These are phyloP conservation scores for Clivina fossor DNA, from an alignment of 2,888 invertebrate species.

Conservation along the genomic window DNA sequence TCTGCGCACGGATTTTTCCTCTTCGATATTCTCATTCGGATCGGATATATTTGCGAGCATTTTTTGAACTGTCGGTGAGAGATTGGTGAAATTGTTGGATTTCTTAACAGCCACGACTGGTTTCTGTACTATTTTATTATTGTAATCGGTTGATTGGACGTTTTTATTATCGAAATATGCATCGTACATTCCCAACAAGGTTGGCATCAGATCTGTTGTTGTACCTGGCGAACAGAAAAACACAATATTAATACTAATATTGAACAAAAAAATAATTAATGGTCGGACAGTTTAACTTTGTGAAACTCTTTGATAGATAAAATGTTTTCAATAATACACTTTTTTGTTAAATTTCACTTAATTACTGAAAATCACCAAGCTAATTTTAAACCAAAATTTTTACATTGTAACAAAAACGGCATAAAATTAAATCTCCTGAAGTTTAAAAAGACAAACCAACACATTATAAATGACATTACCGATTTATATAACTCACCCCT, in stretches of 20 bases:
- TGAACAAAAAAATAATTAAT: no score
- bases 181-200: constrained; percentile 85
- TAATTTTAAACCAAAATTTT: no score
- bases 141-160: constrained; percentile 11
- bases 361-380: no score
- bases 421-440: no score
- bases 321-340: no score
- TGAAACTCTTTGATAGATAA: no score
- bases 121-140: constrained; percentile 11
- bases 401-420: no score
- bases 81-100: constrained; percentile 56
- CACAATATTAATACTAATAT: neutral
- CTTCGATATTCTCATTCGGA: constrained; percentile 47
- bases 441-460: no score
- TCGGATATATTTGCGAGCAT: constrained; percentile 61
- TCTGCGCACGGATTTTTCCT: constrained; percentile 44
- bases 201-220: constrained; percentile 82
- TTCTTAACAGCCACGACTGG: constrained; percentile 42
- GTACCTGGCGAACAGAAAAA: constrained; percentile 63
- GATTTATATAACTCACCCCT: no score
- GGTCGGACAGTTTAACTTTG: no score
- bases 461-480: no score
- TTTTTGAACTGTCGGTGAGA: constrained; percentile 64
- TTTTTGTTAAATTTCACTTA: no score
- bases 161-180: constrained; percentile 61